A percentile compares a stretch with the other conserved stretches of the same genome.
These are phyloP conservation scores for Halictus quadricinctus DNA, from an alignment of 2,888 invertebrate species.

Conservation along the genomic window DNA sequence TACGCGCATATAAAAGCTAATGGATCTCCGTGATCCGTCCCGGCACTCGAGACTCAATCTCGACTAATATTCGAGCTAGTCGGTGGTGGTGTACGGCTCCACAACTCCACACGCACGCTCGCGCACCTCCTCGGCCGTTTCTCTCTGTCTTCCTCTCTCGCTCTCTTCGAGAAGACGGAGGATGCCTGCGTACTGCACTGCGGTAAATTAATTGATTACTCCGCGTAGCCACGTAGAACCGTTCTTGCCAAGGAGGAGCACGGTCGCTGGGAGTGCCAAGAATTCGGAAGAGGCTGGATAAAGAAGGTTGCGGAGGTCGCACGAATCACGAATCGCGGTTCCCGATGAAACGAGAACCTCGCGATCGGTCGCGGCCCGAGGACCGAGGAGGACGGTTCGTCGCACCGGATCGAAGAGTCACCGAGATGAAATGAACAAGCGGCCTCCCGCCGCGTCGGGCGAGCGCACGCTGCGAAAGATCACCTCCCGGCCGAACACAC, in stretches of 20 bases:
- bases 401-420: constrained; percentile 40
- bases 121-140: background rate
- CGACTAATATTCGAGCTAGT: constrained; percentile 76
- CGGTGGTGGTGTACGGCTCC: constrained; percentile 50
- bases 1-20: constrained; percentile 77
- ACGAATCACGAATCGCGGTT: background rate
- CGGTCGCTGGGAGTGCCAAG: constrained; percentile 11
- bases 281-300: background rate
- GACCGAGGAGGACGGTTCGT: constrained; percentile 21
- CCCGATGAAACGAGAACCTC: background rate
- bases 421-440: constrained; percentile 59
- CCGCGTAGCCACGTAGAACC: constrained; percentile 65
- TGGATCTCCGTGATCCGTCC: constrained; percentile 71
- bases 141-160: background rate
- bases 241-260: constrained; percentile 54
- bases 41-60: constrained; percentile 75
- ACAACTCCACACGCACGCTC: constrained; percentile 39
- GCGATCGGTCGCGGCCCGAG: background rate
- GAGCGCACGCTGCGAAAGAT: constrained; percentile 72
- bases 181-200: constrained; percentile 64
- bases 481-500: constrained; percentile 64
- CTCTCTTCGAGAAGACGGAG: constrained; percentile 21
- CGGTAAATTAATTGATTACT: constrained; percentile 72
- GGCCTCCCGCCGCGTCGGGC: constrained; percentile 67
- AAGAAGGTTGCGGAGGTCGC: background rate